These are phyloP conservation scores for Callopanchax toddi DNA, from an alignment of 2,113 vertebrate genomes.

Conservation along the genomic window DNA sequence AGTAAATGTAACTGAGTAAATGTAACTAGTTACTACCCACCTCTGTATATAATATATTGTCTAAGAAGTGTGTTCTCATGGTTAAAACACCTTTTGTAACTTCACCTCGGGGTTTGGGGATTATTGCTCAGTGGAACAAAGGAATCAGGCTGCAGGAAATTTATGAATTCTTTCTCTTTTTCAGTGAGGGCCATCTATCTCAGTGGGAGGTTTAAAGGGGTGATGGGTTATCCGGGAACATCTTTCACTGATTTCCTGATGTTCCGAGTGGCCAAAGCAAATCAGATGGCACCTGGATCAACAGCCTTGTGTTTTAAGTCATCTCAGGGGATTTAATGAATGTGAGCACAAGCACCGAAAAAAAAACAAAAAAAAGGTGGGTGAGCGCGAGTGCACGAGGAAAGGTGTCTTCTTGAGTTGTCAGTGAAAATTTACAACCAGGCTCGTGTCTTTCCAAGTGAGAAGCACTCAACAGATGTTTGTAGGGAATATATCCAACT, in stretches of 20 bases:
- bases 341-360: constrained; percentile 29
- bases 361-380: background rate
- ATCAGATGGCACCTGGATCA: constrained; percentile 80
- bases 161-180: constrained; percentile 35
- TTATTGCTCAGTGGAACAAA: constrained; percentile 34
- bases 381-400: constrained; percentile 3
- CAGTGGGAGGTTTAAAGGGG: constrained; percentile 56
- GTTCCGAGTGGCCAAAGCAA: constrained; percentile 74
- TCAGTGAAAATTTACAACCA: constrained; percentile 11
- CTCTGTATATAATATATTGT: background rate
- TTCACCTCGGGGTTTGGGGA: constrained; percentile 31
- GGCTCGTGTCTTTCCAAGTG: constrained; percentile 15
- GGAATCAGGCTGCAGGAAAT: constrained; percentile 45
- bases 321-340: constrained; percentile 52
- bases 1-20: no score
- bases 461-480: constrained; percentile 49
- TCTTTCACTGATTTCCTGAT: constrained; percentile 72
- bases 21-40: no score
- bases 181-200: constrained; percentile 36
- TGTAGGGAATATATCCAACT: constrained; percentile 5
- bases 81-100: constrained; percentile 12
- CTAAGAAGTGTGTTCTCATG: constrained; percentile 1
- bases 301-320: constrained; percentile 71
- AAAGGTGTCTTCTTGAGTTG: constrained; percentile 23
- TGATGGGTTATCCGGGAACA: constrained; percentile 71